These are phyloP conservation scores for Ceyx erithaca DNA, from an alignment of 2,797 vertebrate genomes.

Conservation along the genomic window DNA sequence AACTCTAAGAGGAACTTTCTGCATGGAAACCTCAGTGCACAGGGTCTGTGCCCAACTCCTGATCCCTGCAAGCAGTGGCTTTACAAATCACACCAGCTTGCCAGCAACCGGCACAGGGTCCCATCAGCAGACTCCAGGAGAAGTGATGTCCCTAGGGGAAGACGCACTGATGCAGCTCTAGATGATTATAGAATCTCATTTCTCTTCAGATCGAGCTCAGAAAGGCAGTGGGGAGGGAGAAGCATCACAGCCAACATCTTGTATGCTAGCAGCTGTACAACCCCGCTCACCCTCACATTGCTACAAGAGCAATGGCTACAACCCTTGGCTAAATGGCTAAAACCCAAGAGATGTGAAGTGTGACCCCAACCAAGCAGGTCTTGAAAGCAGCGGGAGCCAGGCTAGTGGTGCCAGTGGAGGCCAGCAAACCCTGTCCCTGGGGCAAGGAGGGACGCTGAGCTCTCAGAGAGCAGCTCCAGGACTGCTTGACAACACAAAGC, in stretches of 20 bases:
- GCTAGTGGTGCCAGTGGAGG: fast-evolving
- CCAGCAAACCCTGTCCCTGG: fast-evolving
- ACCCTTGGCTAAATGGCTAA: too few relatives aligned
- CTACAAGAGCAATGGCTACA: not conserved
- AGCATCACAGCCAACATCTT: fast-evolving
- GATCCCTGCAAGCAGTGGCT: fast-evolving
- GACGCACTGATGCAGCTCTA: fast-evolving
- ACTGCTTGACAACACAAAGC: too few relatives aligned
- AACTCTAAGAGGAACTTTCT: not conserved
- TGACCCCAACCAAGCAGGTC: not conserved
- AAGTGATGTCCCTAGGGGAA: not conserved
- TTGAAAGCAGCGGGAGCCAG: fast-evolving
- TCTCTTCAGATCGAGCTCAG: not conserved
- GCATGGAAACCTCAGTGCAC: fast-evolving
- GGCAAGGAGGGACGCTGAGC: fast-evolving
- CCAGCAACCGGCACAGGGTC: not conserved
- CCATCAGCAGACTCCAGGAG: not conserved
- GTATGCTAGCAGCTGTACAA: fast-evolving
- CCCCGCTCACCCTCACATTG: not conserved
- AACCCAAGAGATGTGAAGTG: not conserved
- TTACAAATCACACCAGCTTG: not conserved
- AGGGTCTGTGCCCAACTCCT: fast-evolving
- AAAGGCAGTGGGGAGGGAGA: not conserved
- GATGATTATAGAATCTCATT: not conserved
- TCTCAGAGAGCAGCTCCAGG: not conserved